Evolutionary conservation across 2,888 invertebrate species (phyloP), one percentile per base, ranked within the genome.

Genomic region (Drosophila histrio): DNA sequence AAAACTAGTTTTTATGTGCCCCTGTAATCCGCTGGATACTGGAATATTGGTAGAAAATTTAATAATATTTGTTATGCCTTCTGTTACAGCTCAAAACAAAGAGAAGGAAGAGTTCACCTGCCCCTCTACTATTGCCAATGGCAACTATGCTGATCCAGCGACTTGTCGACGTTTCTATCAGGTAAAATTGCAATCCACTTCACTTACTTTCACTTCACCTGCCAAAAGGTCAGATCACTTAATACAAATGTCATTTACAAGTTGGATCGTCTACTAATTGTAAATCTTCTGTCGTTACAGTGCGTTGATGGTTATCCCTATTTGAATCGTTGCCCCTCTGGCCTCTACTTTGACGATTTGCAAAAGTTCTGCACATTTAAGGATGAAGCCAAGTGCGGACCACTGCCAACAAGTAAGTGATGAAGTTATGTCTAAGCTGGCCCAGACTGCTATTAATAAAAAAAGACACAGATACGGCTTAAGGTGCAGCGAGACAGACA

Each of bases 221-320:
- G 2, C 2, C 2, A 15, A 11, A 3, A 36, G 15, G 36, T 38
- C 11, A 1, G 11, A 17, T 19, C 38, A 19, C 19, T 38, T 6
- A 19, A n/a, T 19, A 9, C 36, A 3, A 3, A 17, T 36, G 17
- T 17, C 11, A 38, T 2, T 13, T 6, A 13, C 13, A 7, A 13
- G 13, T 13, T 13, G 13, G 4, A 34, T 34, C 5, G 13, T 8
- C 6, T 24, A n/a, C 1, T 19, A 0, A 17, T 1, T 19, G n/a
- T 15, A 2, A 5, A n/a, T n/a, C 1, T 22, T 26, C 19, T n/a
- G 2, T 17, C 21, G 15, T 60, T 77, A 15, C 92, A 97, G 97
- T 98, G 97, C 91, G 97, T 97, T 54, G 97, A 97, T 92, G 96
- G 96, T 64, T 96, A 94, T 90, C 97, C 97, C 1, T 97, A 97